phyloP scores from a whole-genome alignment of 2,113 vertebrate genomes.

The Lycocorax pyrrhopterus region DNA sequence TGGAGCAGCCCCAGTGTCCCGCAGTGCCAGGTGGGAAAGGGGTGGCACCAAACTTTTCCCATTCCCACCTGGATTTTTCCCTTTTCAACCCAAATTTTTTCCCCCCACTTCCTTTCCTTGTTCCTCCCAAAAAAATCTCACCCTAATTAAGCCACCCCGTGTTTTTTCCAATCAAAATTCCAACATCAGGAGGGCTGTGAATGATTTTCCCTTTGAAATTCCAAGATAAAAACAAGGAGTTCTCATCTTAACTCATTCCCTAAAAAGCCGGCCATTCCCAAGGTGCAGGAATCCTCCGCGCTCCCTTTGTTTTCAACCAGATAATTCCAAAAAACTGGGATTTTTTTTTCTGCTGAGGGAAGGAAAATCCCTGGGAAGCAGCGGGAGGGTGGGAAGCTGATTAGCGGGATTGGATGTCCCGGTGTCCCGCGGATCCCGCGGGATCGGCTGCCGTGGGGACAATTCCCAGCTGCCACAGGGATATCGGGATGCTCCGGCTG shows the following conservation, averaged over 20 bases:
- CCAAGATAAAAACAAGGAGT: background rate
- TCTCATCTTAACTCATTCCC: background rate
- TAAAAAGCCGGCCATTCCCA: rapidly evolving
- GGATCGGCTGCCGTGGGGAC: background rate
- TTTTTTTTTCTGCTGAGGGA: background rate
- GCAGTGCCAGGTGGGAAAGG: background rate
- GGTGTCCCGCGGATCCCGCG: background rate
- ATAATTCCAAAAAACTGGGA: background rate
- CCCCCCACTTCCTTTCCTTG: background rate
- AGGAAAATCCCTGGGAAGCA: background rate
- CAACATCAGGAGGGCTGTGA: background rate
- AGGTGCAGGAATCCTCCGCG: background rate
- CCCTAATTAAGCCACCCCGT: rapidly evolving
- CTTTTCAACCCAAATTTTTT: background rate
- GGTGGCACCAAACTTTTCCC: background rate
- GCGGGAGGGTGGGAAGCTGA: background rate
- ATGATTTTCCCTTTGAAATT: background rate
- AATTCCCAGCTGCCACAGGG: background rate
- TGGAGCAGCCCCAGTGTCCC: background rate
- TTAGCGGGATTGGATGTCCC: background rate
- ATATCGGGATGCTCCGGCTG: background rate
- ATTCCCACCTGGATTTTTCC: background rate
- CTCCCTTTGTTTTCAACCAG: background rate
- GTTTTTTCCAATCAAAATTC: background rate
- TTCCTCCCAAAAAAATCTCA: background rate